Evolutionary conservation across 2,888 invertebrate species (phyloP).

Genomic region (Drosophila differens): DNA sequence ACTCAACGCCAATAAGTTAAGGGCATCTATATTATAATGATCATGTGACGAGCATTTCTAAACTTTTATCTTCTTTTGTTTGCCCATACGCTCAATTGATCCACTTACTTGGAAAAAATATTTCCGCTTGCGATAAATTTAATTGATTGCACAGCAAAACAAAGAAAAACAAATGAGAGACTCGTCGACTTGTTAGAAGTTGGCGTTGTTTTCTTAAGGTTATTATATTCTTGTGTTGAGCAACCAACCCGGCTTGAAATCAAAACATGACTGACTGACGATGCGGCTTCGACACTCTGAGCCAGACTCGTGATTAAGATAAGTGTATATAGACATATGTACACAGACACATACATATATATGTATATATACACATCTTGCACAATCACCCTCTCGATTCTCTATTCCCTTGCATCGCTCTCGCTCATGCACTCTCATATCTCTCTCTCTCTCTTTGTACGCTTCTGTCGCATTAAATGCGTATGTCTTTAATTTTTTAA

Average conservation of each 20-base stretch:
- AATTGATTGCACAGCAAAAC: conserved; percentile 30
- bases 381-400: conserved; percentile 25
- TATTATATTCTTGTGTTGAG: conserved; percentile 6
- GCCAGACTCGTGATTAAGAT: conserved; percentile 27
- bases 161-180: conserved; percentile 15
- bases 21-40: conserved; percentile 10
- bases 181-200: conserved; percentile 36
- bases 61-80: conserved; percentile 9
- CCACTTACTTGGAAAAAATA: conserved; percentile 42
- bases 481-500: conserved; percentile 35
- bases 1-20: conserved; percentile 17
- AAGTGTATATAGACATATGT: conserved; percentile 1
- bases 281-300: conserved; percentile 6
- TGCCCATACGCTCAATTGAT: conserved; percentile 34
- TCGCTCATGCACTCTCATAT: conserved; percentile 18
- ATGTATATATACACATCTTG: conserved; percentile 10
- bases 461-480: conserved; percentile 6
- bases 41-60: conserved; percentile 17
- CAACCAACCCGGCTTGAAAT: conserved; percentile 42
- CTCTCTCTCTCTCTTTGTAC: conserved; percentile 17
- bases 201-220: conserved; percentile 26
- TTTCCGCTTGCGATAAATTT: conserved; percentile 38
- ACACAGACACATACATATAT: conserved; percentile 14
- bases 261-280: conserved; percentile 43
- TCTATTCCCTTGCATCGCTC: neutral